These are phyloP conservation scores for Chrysolina americana DNA, from an alignment of 2,888 invertebrate genomes.

Conservation along the genomic window DNA sequence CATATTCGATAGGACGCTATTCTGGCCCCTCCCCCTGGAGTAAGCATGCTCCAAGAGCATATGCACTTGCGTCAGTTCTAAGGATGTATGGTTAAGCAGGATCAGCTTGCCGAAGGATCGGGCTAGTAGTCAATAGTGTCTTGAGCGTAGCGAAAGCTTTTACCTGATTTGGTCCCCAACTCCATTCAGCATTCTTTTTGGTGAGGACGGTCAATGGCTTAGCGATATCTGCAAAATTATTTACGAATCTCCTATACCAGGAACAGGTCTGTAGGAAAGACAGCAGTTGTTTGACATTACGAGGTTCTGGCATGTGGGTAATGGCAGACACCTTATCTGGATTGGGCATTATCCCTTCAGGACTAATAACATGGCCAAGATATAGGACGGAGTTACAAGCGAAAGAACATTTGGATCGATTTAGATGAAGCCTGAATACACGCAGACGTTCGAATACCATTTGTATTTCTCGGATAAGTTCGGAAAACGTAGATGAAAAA, in stretches of 20 bases:
- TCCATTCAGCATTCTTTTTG: constrained; percentile 8
- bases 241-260: no score
- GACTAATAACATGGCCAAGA: no score
- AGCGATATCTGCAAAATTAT: no score
- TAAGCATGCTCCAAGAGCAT: constrained; percentile 40
- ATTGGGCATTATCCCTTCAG: no score
- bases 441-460: constrained; percentile 13
- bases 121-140: no score
- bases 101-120: no score
- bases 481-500: constrained; percentile 32
- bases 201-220: no score
- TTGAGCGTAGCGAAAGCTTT: constrained; percentile 45
- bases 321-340: no score
- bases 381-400: constrained; percentile 29
- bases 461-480: constrained; percentile 5
- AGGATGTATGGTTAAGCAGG: no score
- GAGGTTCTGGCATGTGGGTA: no score
- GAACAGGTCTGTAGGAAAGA: no score
- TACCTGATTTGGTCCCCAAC: constrained; percentile 33
- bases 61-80: constrained; percentile 52
- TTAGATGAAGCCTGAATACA: constrained; percentile 45
- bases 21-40: constrained; percentile 51
- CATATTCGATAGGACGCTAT: constrained; percentile 47
- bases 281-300: no score
- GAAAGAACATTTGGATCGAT: constrained; percentile 54